phyloP scores from a whole-genome alignment of 1,140 invertebrate genomes.

The Gonioctena quinquepunctata region DNA sequence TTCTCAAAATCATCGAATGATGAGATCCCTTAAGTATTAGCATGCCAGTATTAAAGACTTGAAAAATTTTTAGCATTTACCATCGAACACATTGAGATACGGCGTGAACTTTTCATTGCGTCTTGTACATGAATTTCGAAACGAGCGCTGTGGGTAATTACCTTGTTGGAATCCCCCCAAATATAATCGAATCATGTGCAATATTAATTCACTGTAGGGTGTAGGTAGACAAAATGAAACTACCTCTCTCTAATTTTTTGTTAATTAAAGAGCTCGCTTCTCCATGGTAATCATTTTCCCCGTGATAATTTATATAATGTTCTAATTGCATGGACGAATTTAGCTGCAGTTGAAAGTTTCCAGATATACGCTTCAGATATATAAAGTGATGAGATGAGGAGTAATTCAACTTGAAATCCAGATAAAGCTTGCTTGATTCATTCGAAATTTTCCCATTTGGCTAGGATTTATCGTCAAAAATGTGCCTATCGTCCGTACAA shows the following conservation, averaged over 20 bases:
- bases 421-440: too few relatives aligned
- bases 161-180: background rate
- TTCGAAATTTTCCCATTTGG: too few relatives aligned
- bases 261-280: background rate
- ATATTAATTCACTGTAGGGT: background rate
- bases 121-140: too few relatives aligned
- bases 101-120: too few relatives aligned
- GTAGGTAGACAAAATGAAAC: background rate
- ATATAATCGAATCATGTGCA: background rate
- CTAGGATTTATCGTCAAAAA: too few relatives aligned
- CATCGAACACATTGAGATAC: too few relatives aligned
- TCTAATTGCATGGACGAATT: background rate
- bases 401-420: background rate
- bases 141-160: too few relatives aligned
- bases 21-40: too few relatives aligned
- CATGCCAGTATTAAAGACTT: too few relatives aligned
- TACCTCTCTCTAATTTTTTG: background rate
- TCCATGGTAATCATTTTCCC: background rate
- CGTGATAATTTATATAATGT: background rate
- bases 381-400: background rate
- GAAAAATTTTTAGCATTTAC: too few relatives aligned
- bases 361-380: background rate
- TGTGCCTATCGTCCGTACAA: too few relatives aligned
- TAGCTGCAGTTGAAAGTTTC: background rate
- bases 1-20: too few relatives aligned